Base-by-base conservation (phyloP, 2,113 vertebrate species). In the Struthidea cinerea region DNA sequence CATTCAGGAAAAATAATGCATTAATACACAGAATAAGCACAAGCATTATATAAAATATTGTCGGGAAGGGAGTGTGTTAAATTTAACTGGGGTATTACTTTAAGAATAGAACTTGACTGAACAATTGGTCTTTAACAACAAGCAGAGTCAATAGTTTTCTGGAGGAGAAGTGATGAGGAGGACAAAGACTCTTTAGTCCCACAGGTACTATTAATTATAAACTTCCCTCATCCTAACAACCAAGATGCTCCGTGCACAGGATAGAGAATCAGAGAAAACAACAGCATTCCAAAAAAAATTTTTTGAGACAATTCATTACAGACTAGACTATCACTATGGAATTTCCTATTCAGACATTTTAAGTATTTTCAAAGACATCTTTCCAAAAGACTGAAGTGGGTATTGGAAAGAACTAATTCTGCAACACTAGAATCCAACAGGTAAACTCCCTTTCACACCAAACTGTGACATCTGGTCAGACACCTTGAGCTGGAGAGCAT, bases 261-360 rank as follows among this genome's bases (percentile, higher is more conserved):
- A 68, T 0, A 35, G 11, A 94, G 12, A 78, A 77, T n/a, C 17
- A 44, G 28, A 86, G 11, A 85, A 93, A 74, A 68, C 13, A 70
- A 64, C 1, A 6, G 49, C 16, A 56, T 42, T 82, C 2, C 0
- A 26, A 53, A 35, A 32, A 32, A 7, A 13, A 0, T 1, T 8
- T 32, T 87, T 24, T 12, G 32, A 75, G 44, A 55, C 26, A 46
- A 81, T 64, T 78, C 3, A 57, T 84, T 73, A 73, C 2, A 2
- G n/a, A 53, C 39, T 65, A 60, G 27, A 47, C 23, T 35, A 65
- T 22, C 28, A 47, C 32, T 35, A 41, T 27, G 41, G 41, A 60
- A 42, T 75, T 56, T 93, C 32, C 75, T 60, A 68, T 13, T 60
- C 6, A 82, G 22, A 53, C 27, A 71, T n/a, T 39, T 39, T 52